phyloP scores from a whole-genome alignment of 2,113 vertebrate genomes.

The Nestor notabilis region DNA sequence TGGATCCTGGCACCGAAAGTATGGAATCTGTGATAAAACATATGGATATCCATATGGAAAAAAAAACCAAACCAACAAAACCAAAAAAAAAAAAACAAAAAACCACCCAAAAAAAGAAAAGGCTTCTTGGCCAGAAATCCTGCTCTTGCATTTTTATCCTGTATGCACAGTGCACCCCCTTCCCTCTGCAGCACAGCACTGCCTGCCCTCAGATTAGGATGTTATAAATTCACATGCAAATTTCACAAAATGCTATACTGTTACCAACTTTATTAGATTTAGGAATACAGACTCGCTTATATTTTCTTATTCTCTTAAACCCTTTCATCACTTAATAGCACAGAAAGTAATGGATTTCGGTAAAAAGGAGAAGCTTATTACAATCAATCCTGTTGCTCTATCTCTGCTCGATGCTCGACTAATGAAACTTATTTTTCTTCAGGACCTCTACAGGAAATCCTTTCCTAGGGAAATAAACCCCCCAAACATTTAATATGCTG shows the following conservation, averaged over 20 bases:
- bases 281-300: constrained; percentile 68
- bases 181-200: constrained; percentile 25
- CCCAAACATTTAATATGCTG: not conserved
- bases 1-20: constrained; percentile 74
- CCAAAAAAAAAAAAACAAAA: not conserved
- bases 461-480: constrained; percentile 11
- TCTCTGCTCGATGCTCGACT: constrained; percentile 49
- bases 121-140: constrained; percentile 70
- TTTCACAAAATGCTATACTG: constrained; percentile 70
- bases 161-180: constrained; percentile 35
- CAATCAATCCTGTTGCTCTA: constrained; percentile 69
- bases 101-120: not conserved
- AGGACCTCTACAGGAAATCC: constrained; percentile 59
- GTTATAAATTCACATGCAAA: constrained; percentile 78
- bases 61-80: no score
- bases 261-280: constrained; percentile 78
- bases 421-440: constrained; percentile 73
- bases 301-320: constrained; percentile 75
- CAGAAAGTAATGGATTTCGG: constrained; percentile 76
- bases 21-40: constrained; percentile 80
- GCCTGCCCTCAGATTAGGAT: constrained; percentile 68
- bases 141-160: constrained; percentile 74
- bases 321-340: constrained; percentile 80
- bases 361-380: constrained; percentile 71
- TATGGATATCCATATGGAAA: constrained; percentile 78